These are phyloP conservation scores for Pipistrellus kuhlii DNA, from an alignment of 2,797 vertebrate species.

Conservation along the genomic window DNA sequence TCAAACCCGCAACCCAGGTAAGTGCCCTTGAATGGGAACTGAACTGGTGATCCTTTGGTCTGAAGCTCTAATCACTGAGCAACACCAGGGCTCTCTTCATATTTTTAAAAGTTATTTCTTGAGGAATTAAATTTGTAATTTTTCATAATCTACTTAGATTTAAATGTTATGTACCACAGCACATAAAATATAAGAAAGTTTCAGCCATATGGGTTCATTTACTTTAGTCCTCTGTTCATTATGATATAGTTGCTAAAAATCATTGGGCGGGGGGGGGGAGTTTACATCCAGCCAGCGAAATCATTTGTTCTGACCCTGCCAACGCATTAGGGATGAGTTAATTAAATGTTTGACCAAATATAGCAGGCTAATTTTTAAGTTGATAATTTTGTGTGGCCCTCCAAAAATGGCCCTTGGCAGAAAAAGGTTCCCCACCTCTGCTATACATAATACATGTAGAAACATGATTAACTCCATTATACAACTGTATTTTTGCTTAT, in stretches of 20 bases:
- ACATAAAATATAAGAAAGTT: background rate
- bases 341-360: too few relatives aligned
- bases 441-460: background rate
- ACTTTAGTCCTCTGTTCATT: background rate
- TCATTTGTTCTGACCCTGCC: too few relatives aligned
- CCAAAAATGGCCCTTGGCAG: too few relatives aligned
- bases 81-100: background rate
- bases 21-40: background rate
- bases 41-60: background rate
- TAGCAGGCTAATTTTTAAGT: too few relatives aligned
- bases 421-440: too few relatives aligned
- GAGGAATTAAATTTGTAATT: constrained; percentile 14
- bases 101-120: background rate
- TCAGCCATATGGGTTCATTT: background rate
- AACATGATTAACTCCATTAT: background rate
- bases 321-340: too few relatives aligned
- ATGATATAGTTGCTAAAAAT: background rate
- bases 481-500: background rate
- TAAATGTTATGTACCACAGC: background rate
- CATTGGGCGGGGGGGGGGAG: too few relatives aligned
- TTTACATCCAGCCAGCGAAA: too few relatives aligned
- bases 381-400: too few relatives aligned
- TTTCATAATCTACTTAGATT: background rate
- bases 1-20: background rate
- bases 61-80: background rate